Conservation (phyloP, 30 jellyfish, hydroid and myxozoan species). For the Mastigias papua region DNA sequence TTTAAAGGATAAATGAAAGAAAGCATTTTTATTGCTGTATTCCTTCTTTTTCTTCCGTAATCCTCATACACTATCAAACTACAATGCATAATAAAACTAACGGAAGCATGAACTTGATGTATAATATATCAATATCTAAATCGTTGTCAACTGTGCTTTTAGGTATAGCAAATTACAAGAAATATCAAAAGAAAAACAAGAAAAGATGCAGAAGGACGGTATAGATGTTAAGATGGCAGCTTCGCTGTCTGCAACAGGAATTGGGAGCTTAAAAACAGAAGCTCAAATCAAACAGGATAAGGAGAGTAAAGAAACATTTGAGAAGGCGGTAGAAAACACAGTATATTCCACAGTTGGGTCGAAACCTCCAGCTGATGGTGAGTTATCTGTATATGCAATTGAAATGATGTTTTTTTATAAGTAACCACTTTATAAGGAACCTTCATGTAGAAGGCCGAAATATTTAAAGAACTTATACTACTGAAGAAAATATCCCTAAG, state of each 20-base stretch:
- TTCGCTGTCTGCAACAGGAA: constrained; percentile 43
- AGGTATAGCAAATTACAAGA: constrained; percentile 45
- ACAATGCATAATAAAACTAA: no score
- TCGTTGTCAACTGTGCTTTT: neutral
- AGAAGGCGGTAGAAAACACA: constrained; percentile 19
- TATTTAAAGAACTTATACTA: no score
- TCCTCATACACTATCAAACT: no score
- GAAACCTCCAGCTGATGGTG: constrained; percentile 52
- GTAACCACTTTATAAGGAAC: no score
- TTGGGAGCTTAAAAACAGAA: constrained; percentile 22
- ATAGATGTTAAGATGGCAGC: constrained; percentile 61
- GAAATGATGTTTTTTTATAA: no score
- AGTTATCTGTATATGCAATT: neutral
- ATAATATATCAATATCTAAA: no score
- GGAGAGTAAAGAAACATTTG: constrained; percentile 1
- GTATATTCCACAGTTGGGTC: constrained; percentile 49
- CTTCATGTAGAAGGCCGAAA: no score
- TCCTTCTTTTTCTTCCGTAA: no score
- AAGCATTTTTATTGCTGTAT: no score
- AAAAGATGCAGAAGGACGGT: constrained; percentile 52
- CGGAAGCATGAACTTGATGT: no score
- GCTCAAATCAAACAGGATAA: neutral
- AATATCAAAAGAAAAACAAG: constrained; percentile 66
- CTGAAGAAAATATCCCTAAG: no score
- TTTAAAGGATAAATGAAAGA: no score